Conservation (phyloP, 2,113 vertebrate species). For the Syngnathus typhle region DNA sequence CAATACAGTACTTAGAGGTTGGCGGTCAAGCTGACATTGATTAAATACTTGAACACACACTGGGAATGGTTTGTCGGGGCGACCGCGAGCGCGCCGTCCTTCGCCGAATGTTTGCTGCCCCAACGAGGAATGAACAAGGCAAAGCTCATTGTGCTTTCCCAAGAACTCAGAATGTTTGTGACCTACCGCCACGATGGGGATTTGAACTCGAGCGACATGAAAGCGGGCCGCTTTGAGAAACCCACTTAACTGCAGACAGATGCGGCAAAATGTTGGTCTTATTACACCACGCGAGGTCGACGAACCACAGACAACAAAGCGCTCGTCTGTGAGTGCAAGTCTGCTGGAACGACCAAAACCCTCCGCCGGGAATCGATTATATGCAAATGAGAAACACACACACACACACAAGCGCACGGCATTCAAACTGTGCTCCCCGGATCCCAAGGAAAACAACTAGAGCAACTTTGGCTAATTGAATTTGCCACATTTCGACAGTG, state of each 20-base stretch:
- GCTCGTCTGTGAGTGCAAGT: not conserved
- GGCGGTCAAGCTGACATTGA: not conserved
- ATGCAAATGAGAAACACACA: constrained; percentile 2
- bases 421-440: not conserved
- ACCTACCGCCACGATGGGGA: not conserved
- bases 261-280: not conserved
- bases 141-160: not conserved
- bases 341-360: not conserved
- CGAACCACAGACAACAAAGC: constrained; percentile 6
- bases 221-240: not conserved
- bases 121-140: not conserved
- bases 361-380: constrained; percentile 2
- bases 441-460: not conserved
- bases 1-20: not conserved
- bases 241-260: constrained; percentile 4
- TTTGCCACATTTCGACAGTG: not conserved
- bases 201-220: not conserved
- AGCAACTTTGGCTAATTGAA: not conserved
- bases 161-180: not conserved
- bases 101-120: not conserved
- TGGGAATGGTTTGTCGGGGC: not conserved
- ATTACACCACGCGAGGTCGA: not conserved
- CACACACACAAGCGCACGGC: not conserved
- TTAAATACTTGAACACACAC: constrained; percentile 6
- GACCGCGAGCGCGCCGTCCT: not conserved